These are phyloP conservation scores for Gobius niger DNA, from an alignment of 2,113 vertebrate genomes.

Conservation along the genomic window DNA sequence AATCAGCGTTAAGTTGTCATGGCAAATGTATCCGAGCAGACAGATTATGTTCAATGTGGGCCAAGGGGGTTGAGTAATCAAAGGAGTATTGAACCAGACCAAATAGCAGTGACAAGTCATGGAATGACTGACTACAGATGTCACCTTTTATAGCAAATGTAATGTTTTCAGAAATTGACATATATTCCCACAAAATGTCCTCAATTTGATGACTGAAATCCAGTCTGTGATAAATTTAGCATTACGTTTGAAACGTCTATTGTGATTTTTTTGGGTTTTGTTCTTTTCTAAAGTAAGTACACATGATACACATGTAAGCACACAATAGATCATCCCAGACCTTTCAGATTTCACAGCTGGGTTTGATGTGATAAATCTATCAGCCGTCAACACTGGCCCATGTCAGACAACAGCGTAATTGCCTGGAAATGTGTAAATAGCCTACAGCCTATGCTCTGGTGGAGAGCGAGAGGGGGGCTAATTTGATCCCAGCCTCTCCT, in stretches of 20 bases:
- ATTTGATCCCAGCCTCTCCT: conserved; percentile 42
- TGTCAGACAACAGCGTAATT: conserved; percentile 51
- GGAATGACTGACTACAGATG: not conserved
- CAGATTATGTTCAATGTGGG: conserved; percentile 24
- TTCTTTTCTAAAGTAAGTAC: too few species aligned
- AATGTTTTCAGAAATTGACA: not conserved
- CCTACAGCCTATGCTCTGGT: conserved; percentile 22
- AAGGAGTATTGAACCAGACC: not conserved
- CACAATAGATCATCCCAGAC: conserved; percentile 9
- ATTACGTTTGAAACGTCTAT: too few species aligned
- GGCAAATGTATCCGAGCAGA: conserved; percentile 11
- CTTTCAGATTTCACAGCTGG: conserved; percentile 16
- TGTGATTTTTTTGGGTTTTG: not conserved
- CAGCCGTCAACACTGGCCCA: conserved; percentile 23
- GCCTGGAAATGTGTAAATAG: conserved; percentile 52
- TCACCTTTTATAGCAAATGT: not conserved
- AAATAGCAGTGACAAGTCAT: not conserved
- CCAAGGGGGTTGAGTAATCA: not conserved
- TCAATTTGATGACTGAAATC: not conserved
- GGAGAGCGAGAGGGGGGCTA: conserved; percentile 30
- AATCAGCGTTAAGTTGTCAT: conserved; percentile 24
- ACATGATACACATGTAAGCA: not conserved
- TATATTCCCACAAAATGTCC: not conserved
- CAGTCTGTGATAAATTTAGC: too few species aligned
- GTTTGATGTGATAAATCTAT: conserved; percentile 23